These are phyloP conservation scores for Anoplopoma fimbria DNA, from an alignment of 2,113 vertebrate genomes.

Conservation along the genomic window DNA sequence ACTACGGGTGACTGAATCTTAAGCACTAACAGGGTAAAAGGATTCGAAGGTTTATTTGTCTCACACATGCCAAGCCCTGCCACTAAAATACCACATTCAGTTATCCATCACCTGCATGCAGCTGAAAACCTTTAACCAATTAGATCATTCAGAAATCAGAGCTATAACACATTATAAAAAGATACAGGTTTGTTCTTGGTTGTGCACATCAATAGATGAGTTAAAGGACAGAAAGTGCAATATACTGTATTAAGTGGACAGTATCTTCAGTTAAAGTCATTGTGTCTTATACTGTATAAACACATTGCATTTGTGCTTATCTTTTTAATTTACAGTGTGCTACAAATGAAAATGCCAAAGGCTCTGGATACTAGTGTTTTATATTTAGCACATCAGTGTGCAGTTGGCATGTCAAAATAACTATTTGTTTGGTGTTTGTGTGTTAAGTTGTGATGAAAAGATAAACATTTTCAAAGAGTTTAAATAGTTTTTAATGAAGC, in stretches of 20 bases:
- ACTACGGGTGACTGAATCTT: neutral
- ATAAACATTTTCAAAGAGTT: neutral
- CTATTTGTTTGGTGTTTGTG: neutral
- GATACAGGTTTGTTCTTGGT: neutral
- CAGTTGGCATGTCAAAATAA: neutral
- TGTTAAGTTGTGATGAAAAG: neutral
- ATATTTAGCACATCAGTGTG: neutral
- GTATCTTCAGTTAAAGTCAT: too few relatives aligned
- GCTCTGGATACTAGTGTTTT: neutral
- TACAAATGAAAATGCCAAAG: neutral
- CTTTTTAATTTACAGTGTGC: neutral
- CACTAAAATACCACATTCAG: neutral
- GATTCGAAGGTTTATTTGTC: neutral
- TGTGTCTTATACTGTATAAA: too few relatives aligned
- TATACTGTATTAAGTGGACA: too few relatives aligned
- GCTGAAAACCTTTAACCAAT: neutral
- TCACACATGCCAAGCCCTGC: neutral
- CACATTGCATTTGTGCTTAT: neutral
- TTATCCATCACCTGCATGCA: neutral
- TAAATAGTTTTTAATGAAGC: neutral
- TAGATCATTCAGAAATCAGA: neutral
- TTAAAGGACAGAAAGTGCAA: neutral
- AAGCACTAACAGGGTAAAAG: neutral
- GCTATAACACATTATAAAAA: neutral
- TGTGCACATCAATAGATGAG: neutral